These are phyloP conservation scores for Oreochromis niloticus DNA, from an alignment of 2,113 vertebrate species.

Conservation along the genomic window DNA sequence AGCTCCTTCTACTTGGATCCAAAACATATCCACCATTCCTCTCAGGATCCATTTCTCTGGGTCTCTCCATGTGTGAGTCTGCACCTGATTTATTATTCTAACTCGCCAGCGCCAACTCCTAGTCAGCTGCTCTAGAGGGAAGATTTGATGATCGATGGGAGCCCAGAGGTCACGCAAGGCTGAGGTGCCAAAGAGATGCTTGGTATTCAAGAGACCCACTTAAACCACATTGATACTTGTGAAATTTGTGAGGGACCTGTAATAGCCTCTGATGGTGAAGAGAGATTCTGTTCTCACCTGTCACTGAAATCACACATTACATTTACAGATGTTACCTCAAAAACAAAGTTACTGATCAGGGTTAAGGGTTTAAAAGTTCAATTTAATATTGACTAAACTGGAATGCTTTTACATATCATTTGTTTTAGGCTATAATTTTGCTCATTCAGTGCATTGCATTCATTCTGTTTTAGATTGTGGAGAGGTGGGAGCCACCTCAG, in stretches of 20 bases:
- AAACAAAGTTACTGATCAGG: background rate
- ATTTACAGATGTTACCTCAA: background rate
- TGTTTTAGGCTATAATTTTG: too few species aligned
- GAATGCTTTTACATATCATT: too few species aligned
- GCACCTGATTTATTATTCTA: conserved; percentile 21
- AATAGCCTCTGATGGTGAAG: background rate
- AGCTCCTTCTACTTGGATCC: background rate
- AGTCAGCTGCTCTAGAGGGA: conserved; percentile 5
- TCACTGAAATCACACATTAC: background rate
- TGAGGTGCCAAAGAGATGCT: conserved; percentile 10
- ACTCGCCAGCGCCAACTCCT: conserved; percentile 6
- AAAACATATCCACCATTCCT: background rate
- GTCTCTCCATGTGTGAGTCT: background rate
- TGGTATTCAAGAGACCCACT: conserved; percentile 26
- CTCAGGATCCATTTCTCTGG: conserved; percentile 2
- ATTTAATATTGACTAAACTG: too few species aligned
- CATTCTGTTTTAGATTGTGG: too few species aligned
- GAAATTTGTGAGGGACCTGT: background rate
- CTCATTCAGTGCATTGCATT: too few species aligned
- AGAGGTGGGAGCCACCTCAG: too few species aligned
- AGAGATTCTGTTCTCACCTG: background rate
- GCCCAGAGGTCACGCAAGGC: conserved; percentile 19
- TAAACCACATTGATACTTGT: background rate
- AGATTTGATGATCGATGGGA: conserved; percentile 30
- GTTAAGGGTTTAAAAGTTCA: too few species aligned